These are phyloP conservation scores for Strigops habroptila DNA, from an alignment of 2,113 vertebrate species.

Conservation along the genomic window DNA sequence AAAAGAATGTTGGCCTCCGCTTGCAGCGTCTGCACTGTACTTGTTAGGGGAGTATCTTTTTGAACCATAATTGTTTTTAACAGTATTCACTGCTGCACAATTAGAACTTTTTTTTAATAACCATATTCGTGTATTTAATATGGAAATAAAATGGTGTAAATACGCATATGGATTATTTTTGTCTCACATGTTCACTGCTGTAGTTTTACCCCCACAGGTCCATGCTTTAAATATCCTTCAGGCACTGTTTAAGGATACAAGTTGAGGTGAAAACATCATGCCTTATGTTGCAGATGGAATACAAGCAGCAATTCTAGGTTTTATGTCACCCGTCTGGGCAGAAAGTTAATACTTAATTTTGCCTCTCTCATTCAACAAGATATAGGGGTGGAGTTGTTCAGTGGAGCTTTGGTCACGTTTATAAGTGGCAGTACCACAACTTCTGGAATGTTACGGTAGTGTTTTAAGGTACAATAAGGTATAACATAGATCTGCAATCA, in stretches of 20 bases:
- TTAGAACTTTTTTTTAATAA: not conserved
- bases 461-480: not conserved
- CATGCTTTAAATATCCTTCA: conserved; percentile 95
- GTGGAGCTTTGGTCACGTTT: not conserved
- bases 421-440: not conserved
- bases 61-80: not conserved
- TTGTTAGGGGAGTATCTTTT: not conserved
- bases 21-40: not conserved
- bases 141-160: not conserved
- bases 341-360: conserved; percentile 78
- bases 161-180: not conserved
- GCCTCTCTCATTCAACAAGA: not conserved
- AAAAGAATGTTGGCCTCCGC: conserved; percentile 6
- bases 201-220: conserved; percentile 74
- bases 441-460: not conserved
- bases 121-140: not conserved
- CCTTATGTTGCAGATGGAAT: conserved; percentile 91
- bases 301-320: conserved; percentile 89
- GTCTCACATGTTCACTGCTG: not conserved
- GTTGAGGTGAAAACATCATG: conserved; percentile 89
- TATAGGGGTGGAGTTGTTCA: not conserved
- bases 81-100: not conserved
- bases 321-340: conserved; percentile 92
- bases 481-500: not conserved
- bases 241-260: conserved; percentile 91